Evolutionary conservation across 2,888 invertebrate species (phyloP).

Genomic region (Apantesis nais): DNA sequence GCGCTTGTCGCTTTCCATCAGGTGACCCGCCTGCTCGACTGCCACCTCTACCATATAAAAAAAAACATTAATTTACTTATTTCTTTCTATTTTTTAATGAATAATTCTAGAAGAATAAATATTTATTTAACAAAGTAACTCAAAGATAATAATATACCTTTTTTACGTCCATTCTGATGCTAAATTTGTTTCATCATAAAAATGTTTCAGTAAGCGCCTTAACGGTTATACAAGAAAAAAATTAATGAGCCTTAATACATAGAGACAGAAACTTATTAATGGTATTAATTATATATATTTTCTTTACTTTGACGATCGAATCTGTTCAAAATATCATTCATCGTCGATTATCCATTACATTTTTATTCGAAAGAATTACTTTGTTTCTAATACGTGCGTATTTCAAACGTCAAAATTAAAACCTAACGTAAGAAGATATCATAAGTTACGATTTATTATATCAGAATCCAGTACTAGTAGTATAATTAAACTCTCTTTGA

Average conservation of each 20-base stretch:
- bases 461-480: background rate
- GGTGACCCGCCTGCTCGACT: too few species aligned
- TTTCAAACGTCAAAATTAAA: background rate
- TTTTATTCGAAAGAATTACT: background rate
- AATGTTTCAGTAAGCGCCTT: background rate
- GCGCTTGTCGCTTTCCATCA: too few species aligned
- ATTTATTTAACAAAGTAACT: background rate
- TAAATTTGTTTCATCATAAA: background rate
- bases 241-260: too few species aligned
- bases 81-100: background rate
- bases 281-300: too few species aligned
- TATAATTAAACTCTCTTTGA: background rate
- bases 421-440: background rate
- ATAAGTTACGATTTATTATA: background rate
- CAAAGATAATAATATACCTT: background rate
- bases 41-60: too few species aligned
- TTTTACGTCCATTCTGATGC: background rate
- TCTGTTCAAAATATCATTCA: background rate
- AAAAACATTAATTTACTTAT: too few species aligned
- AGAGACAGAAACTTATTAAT: too few species aligned
- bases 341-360: too few species aligned
- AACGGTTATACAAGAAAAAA: background rate
- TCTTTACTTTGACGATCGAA: background rate
- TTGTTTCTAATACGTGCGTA: too few species aligned
- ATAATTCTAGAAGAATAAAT: background rate